Base-by-base conservation (phyloP, 2,113 vertebrate genomes). In the Hemicordylus capensis region DNA sequence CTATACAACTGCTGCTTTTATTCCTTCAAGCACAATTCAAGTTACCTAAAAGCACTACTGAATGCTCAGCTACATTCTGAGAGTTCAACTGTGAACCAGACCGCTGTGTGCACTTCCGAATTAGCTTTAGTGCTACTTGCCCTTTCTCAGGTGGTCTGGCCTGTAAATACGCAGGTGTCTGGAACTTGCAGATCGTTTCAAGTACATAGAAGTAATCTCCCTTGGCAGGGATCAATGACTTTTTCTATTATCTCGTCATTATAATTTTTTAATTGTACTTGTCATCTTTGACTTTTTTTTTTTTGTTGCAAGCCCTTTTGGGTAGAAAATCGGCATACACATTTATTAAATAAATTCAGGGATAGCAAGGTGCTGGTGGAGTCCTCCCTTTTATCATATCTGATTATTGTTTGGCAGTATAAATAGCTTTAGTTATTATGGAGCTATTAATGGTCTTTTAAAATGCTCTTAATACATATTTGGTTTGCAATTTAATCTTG, bases 21-120 rank as follows among this genome's bases (percentile, higher is more conserved):
- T 0, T 31, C 24, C 39, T 54, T 54, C 15, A 26, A 20, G 28
- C 10, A 7, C 12, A 37, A 80, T 19, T 76, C 56, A 26, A 12
- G 0, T 48, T 61, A 44, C 0, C 0, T n/a, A 8, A 17, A 81
- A 2, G 8, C 51, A 63, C 20, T 31, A 22, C 11, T 0, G 0
- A 80, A 69, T 0, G 0, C 81, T 7, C 78, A 44, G 1, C 54
- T 76, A 66, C 31, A 84, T 48, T 6, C 20, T 66, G 56, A 42
- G 20, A 87, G 39, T 14, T 12, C 34, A 39, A 67, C 46, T 76
- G 19, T 42, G 73, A 83, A 34, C 59, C 15, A 26, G 34, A 66
- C 56, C 84, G 56, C 8, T 74, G 76, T 0, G 0, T 4, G 28
- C 4, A 7, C 14, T 22, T 81, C 67, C 59, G 78, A 81, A 54